Conservation (phyloP, 2,888 invertebrate species). For the Rhaphigaster nebulosa region DNA sequence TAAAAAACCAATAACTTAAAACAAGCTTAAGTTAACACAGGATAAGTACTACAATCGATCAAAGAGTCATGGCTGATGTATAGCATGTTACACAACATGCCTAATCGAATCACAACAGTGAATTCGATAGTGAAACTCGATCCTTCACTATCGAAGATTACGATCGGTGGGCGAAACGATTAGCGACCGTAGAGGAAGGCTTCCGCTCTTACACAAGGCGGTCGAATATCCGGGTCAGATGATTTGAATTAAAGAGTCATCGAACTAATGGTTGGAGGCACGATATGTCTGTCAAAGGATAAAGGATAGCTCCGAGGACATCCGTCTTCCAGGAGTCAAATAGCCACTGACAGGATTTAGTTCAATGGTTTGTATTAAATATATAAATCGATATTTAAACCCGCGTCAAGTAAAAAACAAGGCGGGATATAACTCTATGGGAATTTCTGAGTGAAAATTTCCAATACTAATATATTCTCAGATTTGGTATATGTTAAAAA, state of each 20-base stretch:
- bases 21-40: background rate
- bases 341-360: background rate
- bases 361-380: too few relatives aligned
- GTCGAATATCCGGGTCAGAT: background rate
- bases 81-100: background rate
- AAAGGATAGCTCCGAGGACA: background rate
- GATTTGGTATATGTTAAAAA: too few relatives aligned
- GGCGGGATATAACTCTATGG: too few relatives aligned
- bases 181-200: background rate
- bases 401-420: too few relatives aligned
- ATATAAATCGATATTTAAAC: too few relatives aligned
- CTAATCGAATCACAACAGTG: background rate
- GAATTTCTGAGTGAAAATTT: too few relatives aligned
- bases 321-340: background rate
- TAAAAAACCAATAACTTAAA: too few relatives aligned
- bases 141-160: background rate
- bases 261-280: background rate
- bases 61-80: background rate
- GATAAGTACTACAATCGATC: background rate
- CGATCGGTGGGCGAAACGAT: background rate
- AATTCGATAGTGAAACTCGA: constrained; percentile 21
- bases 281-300: constrained; percentile 5
- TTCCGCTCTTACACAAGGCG: constrained; percentile 3
- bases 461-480: too few relatives aligned
- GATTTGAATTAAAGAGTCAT: background rate